Evolutionary conservation across 2,888 invertebrate species (phyloP).

Genomic region (Antheraea yamamai): DNA sequence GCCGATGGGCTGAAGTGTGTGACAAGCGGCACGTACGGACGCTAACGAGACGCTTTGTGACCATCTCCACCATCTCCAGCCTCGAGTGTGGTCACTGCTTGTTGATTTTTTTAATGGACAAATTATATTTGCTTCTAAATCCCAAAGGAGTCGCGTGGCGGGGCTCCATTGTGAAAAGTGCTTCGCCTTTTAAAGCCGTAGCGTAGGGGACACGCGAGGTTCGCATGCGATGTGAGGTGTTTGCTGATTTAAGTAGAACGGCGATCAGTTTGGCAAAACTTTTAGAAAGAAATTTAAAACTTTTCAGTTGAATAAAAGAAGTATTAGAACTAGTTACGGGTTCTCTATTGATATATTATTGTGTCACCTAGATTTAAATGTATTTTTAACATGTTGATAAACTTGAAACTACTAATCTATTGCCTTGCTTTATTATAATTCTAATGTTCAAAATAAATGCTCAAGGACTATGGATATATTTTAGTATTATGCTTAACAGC

Average conservation of each 20-base stretch:
- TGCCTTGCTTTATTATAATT: too few relatives aligned
- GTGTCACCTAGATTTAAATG: background rate
- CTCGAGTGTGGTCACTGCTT: slow-evolving; percentile 73
- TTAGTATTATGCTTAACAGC: too few relatives aligned
- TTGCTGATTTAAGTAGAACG: slow-evolving; percentile 37
- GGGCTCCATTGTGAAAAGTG: slow-evolving; percentile 54
- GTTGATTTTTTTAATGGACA: slow-evolving; percentile 80
- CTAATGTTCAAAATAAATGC: too few relatives aligned
- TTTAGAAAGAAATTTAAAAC: slow-evolving; percentile 25
- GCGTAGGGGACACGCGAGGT: slow-evolving; percentile 52
- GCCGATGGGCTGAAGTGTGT: slow-evolving; percentile 78
- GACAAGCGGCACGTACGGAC: slow-evolving; percentile 79
- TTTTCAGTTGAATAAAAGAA: slow-evolving; percentile 27
- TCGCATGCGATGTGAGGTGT: slow-evolving; percentile 58
- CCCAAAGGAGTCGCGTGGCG: slow-evolving; percentile 57
- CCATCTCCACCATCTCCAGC: slow-evolving; percentile 72
- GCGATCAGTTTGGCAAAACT: slow-evolving; percentile 35
- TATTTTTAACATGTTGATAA: background rate
- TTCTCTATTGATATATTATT: background rate
- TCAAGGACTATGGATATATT: too few relatives aligned
- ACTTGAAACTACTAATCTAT: background rate
- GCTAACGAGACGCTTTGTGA: slow-evolving; percentile 83
- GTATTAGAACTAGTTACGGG: background rate
- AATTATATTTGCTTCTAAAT: slow-evolving; percentile 72
- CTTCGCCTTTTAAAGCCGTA: slow-evolving; percentile 67